A percentile compares a stretch with the other conserved stretches of the same genome.
Evolutionary conservation across 2,888 invertebrate genomes (phyloP).

Genomic region (Odontocolon sp.): DNA sequence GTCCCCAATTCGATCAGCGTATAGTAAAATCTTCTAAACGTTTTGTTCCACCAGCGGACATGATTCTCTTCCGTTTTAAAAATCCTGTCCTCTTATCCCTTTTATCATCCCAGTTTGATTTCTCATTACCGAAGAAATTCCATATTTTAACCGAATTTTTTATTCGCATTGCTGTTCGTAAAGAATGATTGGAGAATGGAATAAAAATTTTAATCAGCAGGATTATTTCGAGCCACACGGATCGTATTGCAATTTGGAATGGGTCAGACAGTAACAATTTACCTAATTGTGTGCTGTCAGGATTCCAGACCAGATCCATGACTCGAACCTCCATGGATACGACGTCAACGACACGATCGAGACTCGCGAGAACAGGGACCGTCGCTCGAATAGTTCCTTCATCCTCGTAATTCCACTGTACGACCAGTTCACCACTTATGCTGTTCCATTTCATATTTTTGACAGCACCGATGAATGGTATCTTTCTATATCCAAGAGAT

Average conservation of each 20-base stretch:
- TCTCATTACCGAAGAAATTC: constrained; percentile 72
- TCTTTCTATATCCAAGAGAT: constrained; percentile 63
- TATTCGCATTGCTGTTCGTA: constrained; percentile 63
- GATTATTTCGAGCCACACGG: too few relatives aligned
- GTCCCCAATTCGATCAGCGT: constrained; percentile 44
- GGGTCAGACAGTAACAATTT: neutral
- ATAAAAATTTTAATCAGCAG: too few relatives aligned
- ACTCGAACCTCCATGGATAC: constrained; percentile 60
- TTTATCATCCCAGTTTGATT: constrained; percentile 37
- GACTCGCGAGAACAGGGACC: constrained; percentile 68
- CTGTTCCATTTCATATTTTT: constrained; percentile 72
- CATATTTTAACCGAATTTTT: constrained; percentile 64
- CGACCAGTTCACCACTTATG: constrained; percentile 73
- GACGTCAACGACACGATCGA: constrained; percentile 71
- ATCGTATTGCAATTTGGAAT: too few relatives aligned
- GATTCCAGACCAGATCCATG: constrained; percentile 68
- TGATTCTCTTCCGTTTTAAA: constrained; percentile 15
- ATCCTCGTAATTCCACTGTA: constrained; percentile 70
- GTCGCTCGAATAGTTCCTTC: constrained; percentile 38
- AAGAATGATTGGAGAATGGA: too few relatives aligned
- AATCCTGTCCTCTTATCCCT: constrained; percentile 11
- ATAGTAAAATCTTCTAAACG: constrained; percentile 60
- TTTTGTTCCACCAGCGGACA: constrained; percentile 42
- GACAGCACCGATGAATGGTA: constrained; percentile 65
- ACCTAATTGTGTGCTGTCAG: constrained; percentile 71